These are phyloP conservation scores for Hylomyscus alleni DNA, from an alignment of 2,797 vertebrate genomes.

Conservation along the genomic window DNA sequence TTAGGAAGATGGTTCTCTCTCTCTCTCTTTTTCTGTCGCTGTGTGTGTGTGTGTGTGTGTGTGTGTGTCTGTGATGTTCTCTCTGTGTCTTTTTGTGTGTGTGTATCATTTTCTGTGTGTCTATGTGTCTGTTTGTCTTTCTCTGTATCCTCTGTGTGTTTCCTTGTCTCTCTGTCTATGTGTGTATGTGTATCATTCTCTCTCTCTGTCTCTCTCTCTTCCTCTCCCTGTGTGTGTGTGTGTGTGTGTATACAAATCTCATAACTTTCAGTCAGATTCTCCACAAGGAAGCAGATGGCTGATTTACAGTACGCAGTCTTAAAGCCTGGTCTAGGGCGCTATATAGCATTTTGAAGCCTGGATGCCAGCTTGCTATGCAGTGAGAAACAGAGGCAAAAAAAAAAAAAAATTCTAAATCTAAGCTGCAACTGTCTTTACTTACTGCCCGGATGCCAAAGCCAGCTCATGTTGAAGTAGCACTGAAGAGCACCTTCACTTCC, in stretches of 20 bases:
- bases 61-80: background rate
- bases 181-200: background rate
- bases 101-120: no score
- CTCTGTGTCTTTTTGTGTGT: no score
- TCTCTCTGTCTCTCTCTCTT: background rate
- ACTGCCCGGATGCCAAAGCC: background rate
- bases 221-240: background rate
- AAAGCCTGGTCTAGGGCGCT: background rate
- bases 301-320: background rate
- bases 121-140: no score
- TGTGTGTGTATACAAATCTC: background rate
- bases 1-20: background rate
- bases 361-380: background rate
- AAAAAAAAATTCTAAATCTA: background rate
- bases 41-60: background rate
- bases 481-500: background rate
- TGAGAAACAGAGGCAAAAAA: background rate
- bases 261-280: background rate
- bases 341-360: background rate
- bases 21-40: no score
- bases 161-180: background rate
- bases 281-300: background rate
- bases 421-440: background rate
- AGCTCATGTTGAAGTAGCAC: background rate
- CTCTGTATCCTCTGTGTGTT: background rate